Evolutionary conservation across 2,113 vertebrate species (phyloP).

Genomic region (Regulus satrapa): DNA sequence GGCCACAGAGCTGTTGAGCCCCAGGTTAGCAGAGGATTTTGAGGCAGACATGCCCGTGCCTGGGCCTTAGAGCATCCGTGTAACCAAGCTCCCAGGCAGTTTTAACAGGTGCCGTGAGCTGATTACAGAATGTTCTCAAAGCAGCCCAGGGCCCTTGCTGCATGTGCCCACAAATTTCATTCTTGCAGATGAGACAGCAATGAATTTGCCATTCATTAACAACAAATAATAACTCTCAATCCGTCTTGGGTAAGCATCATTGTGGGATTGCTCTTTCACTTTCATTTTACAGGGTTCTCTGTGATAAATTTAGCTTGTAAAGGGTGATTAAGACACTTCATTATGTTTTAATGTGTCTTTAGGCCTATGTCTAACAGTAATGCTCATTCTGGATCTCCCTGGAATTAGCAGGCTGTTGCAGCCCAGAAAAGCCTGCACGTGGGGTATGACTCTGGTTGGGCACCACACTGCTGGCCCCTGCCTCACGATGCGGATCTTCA

Average conservation of each 20-base stretch:
- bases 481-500: no score
- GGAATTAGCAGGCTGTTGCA: background rate
- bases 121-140: background rate
- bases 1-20: background rate
- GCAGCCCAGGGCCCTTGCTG: background rate
- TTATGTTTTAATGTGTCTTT: conserved; percentile 67
- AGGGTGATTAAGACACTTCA: conserved; percentile 65
- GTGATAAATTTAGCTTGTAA: conserved; percentile 63
- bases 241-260: background rate
- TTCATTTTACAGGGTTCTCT: conserved; percentile 48
- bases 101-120: background rate
- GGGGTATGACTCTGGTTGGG: background rate
- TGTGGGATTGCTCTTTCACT: conserved; percentile 55
- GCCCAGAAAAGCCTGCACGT: background rate
- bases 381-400: background rate
- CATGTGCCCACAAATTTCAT: background rate
- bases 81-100: background rate
- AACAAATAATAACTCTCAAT: conserved; percentile 50
- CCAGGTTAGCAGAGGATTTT: conserved; percentile 9
- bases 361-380: conserved; percentile 34
- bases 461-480: background rate
- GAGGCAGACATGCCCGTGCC: background rate
- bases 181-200: background rate
- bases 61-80: background rate
- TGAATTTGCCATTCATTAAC: conserved; percentile 58